These are phyloP conservation scores for Andrena marginata DNA, from an alignment of 2,888 invertebrate genomes.

Conservation along the genomic window DNA sequence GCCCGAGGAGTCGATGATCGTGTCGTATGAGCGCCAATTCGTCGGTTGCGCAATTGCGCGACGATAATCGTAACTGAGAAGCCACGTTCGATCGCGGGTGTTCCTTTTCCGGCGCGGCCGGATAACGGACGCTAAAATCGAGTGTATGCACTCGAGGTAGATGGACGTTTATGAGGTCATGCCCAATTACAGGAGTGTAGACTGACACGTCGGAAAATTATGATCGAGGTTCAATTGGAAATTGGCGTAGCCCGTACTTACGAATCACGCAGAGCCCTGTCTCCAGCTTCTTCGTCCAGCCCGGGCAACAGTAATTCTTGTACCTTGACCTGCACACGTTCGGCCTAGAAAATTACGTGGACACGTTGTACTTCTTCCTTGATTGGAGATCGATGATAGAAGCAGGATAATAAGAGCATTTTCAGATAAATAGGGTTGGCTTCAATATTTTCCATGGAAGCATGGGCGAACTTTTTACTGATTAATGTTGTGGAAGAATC, in stretches of 20 bases:
- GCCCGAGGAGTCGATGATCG: slow-evolving; percentile 57
- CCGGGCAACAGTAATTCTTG: slow-evolving; percentile 93
- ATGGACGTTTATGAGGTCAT: slow-evolving; percentile 47
- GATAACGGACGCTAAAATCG: slow-evolving; percentile 33
- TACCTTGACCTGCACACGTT: slow-evolving; percentile 92
- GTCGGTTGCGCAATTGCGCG: slow-evolving; percentile 62
- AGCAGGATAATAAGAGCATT: no score
- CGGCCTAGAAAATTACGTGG: slow-evolving; percentile 87
- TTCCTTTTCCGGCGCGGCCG: slow-evolving; percentile 17
- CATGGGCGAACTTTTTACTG: no score
- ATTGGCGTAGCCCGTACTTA: slow-evolving; percentile 87
- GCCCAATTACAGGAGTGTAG: slow-evolving; percentile 29
- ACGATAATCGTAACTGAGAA: slow-evolving; percentile 55
- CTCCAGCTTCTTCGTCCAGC: slow-evolving; percentile 92
- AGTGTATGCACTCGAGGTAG: slow-evolving; percentile 28
- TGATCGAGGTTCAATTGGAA: slow-evolving; percentile 8
- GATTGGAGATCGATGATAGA: background rate
- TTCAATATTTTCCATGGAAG: no score
- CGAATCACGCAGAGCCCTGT: slow-evolving; percentile 93
- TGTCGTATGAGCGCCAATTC: slow-evolving; percentile 60
- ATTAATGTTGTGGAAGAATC: no score
- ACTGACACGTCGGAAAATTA: slow-evolving; percentile 3
- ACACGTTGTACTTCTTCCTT: background rate
- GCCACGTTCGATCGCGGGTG: slow-evolving; percentile 39
- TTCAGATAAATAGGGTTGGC: no score